These are phyloP conservation scores for Hypocryptadius cinnamomeus DNA, from an alignment of 2,113 vertebrate species.

Conservation along the genomic window DNA sequence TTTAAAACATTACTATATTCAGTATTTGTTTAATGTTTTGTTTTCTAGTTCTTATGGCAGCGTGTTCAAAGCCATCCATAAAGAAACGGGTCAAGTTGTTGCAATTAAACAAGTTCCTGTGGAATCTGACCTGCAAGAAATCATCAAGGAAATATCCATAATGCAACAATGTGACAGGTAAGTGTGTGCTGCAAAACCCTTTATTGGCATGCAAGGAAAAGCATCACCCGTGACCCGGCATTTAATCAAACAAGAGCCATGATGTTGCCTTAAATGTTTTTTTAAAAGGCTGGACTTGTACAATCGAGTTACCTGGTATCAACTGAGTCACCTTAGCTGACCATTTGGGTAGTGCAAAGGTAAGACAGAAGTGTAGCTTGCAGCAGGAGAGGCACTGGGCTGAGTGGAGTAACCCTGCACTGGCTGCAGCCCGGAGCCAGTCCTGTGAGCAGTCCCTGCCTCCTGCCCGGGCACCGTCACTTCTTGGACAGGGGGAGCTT, in stretches of 20 bases:
- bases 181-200: not conserved
- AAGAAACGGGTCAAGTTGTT: constrained; percentile 92
- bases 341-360: constrained; percentile 8
- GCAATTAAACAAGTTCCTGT: constrained; percentile 97
- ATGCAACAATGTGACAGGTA: constrained; percentile 98
- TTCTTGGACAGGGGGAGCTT: not conserved
- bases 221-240: not conserved
- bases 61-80: constrained; percentile 91
- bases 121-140: constrained; percentile 95
- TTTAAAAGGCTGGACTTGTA: constrained; percentile 27
- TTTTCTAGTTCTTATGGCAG: constrained; percentile 87
- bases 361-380: not conserved
- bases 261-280: constrained; percentile 39
- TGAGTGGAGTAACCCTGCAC: not conserved
- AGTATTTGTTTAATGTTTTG: not conserved
- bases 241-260: not conserved
- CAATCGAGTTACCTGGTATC: not conserved
- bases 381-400: not conserved
- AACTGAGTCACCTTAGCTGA: not conserved
- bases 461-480: rapidly evolving
- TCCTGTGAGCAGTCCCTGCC: not conserved
- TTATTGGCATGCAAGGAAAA: not conserved
- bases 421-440: not conserved
- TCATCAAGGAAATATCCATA: constrained; percentile 96
- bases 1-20: not conserved